Evolutionary conservation across 2,797 vertebrate genomes (phyloP).

Genomic region (Enteromius thamalakanensis): DNA sequence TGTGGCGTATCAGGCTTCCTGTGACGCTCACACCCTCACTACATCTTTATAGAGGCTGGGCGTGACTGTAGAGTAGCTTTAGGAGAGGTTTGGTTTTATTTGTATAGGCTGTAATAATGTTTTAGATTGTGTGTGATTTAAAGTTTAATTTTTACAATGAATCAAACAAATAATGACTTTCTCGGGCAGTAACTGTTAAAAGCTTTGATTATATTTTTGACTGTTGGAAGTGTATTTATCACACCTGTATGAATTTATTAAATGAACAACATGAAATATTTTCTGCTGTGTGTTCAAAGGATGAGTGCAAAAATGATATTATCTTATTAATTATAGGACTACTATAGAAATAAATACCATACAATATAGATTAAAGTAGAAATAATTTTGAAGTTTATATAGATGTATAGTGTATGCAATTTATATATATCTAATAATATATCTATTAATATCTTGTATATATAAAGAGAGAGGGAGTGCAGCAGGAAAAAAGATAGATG

Average conservation of each 20-base stretch:
- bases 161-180: neutral
- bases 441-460: no score
- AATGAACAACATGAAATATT: neutral
- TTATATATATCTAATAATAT: no score
- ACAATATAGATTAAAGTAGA: neutral
- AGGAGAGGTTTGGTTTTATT: neutral
- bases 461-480: no score
- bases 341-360: neutral
- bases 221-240: neutral
- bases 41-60: neutral
- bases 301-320: neutral
- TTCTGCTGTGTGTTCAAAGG: neutral
- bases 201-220: neutral
- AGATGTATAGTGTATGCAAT: no score
- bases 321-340: neutral
- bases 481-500: no score
- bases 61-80: neutral
- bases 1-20: neutral
- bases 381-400: neutral
- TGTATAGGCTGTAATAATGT: neutral
- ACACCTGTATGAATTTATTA: slow-evolving; percentile 14
- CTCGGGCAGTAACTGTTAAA: neutral
- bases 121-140: slow-evolving; percentile 1
- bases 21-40: neutral
- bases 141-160: neutral